A percentile compares a stretch with the other conserved stretches of the same genome.
Evolutionary conservation across 2,797 vertebrate species (phyloP).

Genomic region (Phaenicophaeus curvirostris): DNA sequence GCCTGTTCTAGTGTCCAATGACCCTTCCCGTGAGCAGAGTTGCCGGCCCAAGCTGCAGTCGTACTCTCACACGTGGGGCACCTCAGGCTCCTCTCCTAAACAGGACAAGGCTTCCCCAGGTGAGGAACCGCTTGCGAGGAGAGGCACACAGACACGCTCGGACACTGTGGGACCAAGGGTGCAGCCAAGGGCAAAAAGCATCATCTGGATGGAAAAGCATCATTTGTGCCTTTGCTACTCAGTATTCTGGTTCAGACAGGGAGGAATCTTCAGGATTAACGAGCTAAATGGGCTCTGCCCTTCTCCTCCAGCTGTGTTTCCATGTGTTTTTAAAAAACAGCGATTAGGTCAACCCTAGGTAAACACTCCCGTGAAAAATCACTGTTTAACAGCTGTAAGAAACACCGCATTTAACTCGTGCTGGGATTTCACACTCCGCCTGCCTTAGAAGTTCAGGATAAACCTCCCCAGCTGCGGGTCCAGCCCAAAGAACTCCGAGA

Average conservation of each 20-base stretch:
- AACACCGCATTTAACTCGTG: not conserved
- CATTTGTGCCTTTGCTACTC: rapidly evolving
- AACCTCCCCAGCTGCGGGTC: not conserved
- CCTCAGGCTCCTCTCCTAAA: not conserved
- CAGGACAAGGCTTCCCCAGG: not conserved
- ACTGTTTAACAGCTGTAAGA: not conserved
- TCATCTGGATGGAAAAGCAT: not conserved
- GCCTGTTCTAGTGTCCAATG: too few species aligned
- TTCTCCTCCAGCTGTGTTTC: not conserved
- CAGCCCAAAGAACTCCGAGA: not conserved
- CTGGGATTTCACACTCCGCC: not conserved
- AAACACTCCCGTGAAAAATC: not conserved
- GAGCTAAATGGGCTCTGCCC: not conserved
- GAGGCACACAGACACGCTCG: rapidly evolving
- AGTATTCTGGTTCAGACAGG: rapidly evolving
- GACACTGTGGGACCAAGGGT: not conserved
- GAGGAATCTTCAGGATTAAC: not conserved
- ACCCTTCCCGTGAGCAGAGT: not conserved
- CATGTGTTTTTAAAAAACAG: not conserved
- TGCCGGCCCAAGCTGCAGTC: not conserved
- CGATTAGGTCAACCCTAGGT: not conserved
- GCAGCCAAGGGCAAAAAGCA: not conserved
- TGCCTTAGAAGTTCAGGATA: not conserved
- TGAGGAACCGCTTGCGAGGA: not conserved
- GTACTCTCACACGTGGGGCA: not conserved